Conservation (phyloP, 2,113 vertebrate species). For the Pterocles gutturalis region DNA sequence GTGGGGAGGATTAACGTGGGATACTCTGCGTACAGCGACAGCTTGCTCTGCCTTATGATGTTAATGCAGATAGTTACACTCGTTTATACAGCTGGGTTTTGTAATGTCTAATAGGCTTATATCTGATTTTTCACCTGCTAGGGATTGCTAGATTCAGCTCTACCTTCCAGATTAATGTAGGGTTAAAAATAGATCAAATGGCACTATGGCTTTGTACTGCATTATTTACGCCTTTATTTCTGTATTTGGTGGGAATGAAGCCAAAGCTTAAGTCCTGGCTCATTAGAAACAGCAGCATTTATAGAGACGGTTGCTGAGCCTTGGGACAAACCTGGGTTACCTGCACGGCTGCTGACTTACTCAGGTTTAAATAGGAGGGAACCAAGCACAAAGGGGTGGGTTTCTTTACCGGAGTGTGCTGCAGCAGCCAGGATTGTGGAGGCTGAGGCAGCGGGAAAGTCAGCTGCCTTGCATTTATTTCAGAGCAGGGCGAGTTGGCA, state of each 20-base stretch:
- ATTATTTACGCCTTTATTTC: slow-evolving; percentile 42
- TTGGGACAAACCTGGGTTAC: not conserved
- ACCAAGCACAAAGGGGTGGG: not conserved
- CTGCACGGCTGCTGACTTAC: not conserved
- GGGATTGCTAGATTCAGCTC: not conserved
- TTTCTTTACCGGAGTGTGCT: not conserved
- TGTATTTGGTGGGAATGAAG: not conserved
- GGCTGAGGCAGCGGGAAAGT: not conserved
- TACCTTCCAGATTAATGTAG: not conserved
- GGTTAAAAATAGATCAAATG: not conserved
- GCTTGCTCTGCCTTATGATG: not conserved
- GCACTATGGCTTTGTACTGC: not conserved
- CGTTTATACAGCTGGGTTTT: not conserved
- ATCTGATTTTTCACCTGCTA: not conserved
- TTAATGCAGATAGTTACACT: not conserved
- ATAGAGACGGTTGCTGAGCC: not conserved
- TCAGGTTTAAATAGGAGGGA: not conserved
- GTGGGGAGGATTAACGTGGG: not conserved
- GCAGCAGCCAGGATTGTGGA: not conserved
- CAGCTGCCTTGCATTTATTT: not conserved
- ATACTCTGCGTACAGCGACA: not conserved
- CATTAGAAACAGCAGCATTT: not conserved
- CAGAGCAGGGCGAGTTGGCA: not conserved
- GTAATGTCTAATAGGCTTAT: fast-evolving
- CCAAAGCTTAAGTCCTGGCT: not conserved